These are phyloP conservation scores for Clusia tigrina DNA, from an alignment of 2,888 invertebrate species.

Conservation along the genomic window DNA sequence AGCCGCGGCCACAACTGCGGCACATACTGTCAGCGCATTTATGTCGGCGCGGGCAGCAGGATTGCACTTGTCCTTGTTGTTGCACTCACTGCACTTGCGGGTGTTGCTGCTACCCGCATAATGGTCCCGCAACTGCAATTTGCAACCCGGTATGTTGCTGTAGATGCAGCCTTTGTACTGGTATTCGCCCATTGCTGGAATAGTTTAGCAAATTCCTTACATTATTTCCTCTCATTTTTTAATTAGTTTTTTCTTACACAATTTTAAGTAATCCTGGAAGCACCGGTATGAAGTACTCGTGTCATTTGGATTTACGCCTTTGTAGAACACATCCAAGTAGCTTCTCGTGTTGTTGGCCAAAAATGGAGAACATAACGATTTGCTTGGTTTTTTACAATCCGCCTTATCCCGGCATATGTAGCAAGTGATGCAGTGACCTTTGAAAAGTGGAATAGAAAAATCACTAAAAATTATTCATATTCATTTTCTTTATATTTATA, in stretches of 20 bases:
- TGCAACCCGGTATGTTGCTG: slow-evolving; percentile 24
- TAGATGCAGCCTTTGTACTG: slow-evolving; percentile 39
- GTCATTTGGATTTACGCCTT: slow-evolving; percentile 28
- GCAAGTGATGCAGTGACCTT: slow-evolving; percentile 37
- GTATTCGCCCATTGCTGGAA: slow-evolving; percentile 24
- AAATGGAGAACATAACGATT: slow-evolving; percentile 38
- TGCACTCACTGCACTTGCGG: slow-evolving; percentile 32
- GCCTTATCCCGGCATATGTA: slow-evolving; percentile 32
- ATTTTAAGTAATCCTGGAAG: slow-evolving; percentile 34
- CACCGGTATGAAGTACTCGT: slow-evolving; percentile 29
- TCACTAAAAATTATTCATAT: too few species aligned
- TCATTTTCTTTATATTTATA: too few species aligned
- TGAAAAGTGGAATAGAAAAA: neutral
- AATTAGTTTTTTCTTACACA: slow-evolving; percentile 12
- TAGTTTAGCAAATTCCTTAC: neutral
- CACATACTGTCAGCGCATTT: slow-evolving; percentile 12
- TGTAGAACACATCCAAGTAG: slow-evolving; percentile 36
- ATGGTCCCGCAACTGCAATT: slow-evolving; percentile 18
- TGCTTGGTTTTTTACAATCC: slow-evolving; percentile 33
- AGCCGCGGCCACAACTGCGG: slow-evolving; percentile 13
- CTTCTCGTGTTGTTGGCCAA: slow-evolving; percentile 33
- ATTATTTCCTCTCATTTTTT: neutral
- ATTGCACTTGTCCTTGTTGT: slow-evolving; percentile 37
- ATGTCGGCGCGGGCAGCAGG: slow-evolving; percentile 36
- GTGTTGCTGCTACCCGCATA: slow-evolving; percentile 7